phyloP scores from a whole-genome alignment of 2,113 vertebrate genomes.

The Halcyon senegalensis region DNA sequence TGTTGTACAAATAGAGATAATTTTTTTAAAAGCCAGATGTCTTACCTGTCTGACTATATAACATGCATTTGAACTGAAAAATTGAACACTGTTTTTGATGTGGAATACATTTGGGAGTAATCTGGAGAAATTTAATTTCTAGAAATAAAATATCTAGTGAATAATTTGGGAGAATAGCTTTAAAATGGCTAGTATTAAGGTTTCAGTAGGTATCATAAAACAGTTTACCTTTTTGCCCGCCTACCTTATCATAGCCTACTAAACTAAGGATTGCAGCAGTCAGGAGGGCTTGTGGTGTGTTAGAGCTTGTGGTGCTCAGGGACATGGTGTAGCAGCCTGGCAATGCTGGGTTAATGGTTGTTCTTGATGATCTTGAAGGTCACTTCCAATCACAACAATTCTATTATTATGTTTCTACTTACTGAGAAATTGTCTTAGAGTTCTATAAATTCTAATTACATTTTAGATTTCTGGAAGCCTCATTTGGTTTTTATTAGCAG shows the following conservation, averaged over 20 bases:
- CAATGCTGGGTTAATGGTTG: too few species aligned
- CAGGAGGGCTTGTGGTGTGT: neutral
- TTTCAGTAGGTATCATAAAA: neutral
- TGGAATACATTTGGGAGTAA: neutral
- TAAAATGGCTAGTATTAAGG: neutral
- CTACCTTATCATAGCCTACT: neutral
- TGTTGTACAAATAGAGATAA: neutral
- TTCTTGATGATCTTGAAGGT: too few species aligned
- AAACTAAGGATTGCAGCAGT: neutral
- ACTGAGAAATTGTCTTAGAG: neutral
- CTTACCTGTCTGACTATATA: neutral
- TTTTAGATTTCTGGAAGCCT: neutral
- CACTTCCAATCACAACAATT: too few species aligned
- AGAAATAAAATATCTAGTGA: neutral
- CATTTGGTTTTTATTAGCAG: neutral
- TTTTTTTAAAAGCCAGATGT: neutral
- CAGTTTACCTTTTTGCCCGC: neutral
- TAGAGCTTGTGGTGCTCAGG: neutral
- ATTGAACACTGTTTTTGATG: neutral
- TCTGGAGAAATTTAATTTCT: neutral
- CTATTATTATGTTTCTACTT: neutral
- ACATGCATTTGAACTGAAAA: neutral
- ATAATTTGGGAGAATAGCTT: neutral
- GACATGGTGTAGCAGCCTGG: too few species aligned
- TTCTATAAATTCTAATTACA: neutral